Percentiles rank a stretch among this genome's conserved stretches.
phyloP scores from a whole-genome alignment of 2,888 invertebrate genomes.

The Busseola fusca region DNA sequence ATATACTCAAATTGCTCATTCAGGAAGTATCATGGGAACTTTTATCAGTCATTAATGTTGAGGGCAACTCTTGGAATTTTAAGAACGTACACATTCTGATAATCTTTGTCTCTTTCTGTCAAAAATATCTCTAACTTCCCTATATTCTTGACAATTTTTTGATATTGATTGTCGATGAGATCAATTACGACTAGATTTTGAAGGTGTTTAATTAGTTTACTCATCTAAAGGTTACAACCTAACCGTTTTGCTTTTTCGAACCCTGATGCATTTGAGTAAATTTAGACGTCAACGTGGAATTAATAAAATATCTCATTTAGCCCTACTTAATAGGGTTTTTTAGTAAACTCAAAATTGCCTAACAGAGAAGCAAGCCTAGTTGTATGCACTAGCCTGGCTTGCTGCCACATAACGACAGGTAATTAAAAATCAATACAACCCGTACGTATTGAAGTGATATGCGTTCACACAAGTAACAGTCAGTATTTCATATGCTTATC shows the following conservation, averaged over 20 bases:
- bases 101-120: background rate
- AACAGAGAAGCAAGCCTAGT: background rate
- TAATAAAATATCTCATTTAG: background rate
- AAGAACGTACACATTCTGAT: too few species aligned
- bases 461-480: background rate
- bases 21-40: background rate
- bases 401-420: conserved; percentile 14
- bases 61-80: too few species aligned
- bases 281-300: background rate
- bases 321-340: conserved; percentile 6
- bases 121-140: background rate
- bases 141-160: too few species aligned
- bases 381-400: background rate
- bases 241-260: background rate
- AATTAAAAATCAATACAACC: conserved; percentile 56
- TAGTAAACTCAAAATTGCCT: background rate
- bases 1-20: background rate
- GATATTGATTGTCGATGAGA: too few species aligned
- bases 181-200: background rate
- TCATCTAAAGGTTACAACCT: background rate
- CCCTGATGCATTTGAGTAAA: background rate
- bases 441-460: too few species aligned
- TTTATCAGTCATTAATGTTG: background rate
- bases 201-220: too few species aligned
- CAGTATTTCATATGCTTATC: background rate